Percentiles rank a stretch among this genome's conserved stretches.
phyloP scores from a whole-genome alignment of 2,888 invertebrate species.

The Lasioglossum marginatum region DNA sequence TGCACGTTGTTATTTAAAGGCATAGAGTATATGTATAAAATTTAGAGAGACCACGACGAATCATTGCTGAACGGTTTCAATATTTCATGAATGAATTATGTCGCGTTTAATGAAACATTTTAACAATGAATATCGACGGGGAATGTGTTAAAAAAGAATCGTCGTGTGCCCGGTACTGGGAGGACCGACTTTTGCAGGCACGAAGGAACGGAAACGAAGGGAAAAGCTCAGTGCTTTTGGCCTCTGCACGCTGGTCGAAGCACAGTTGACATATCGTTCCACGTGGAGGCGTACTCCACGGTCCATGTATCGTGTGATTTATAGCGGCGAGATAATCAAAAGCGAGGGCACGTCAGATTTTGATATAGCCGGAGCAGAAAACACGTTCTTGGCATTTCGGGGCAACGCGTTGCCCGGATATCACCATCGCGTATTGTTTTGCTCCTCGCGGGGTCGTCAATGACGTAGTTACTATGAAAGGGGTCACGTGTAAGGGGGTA shows the following conservation, averaged over 20 bases:
- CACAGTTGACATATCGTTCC: conserved; percentile 57
- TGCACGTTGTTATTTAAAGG: neutral
- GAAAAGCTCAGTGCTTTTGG: conserved; percentile 9
- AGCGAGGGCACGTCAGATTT: conserved; percentile 70
- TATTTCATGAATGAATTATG: neutral
- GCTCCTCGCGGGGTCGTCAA: conserved; percentile 74
- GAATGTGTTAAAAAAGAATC: neutral
- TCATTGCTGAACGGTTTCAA: neutral
- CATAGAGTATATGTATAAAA: neutral
- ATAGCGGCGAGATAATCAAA: conserved; percentile 63
- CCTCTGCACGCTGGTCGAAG: conserved; percentile 9
- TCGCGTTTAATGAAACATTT: neutral
- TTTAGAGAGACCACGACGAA: too few relatives aligned
- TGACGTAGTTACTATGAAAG: too few relatives aligned
- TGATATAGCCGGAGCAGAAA: conserved; percentile 62
- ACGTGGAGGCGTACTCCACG: conserved; percentile 65
- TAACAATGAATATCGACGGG: neutral
- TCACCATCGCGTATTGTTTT: conserved; percentile 70
- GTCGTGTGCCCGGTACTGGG: neutral
- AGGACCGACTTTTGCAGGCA: neutral
- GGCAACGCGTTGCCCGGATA: conserved; percentile 69
- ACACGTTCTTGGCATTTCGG: conserved; percentile 62
- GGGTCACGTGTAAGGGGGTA: conserved; percentile 82
- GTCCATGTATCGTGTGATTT: conserved; percentile 66
- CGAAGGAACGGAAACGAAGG: neutral